Percentiles rank a stretch among this genome's conserved stretches.
These are phyloP conservation scores for Lepidurus apus DNA, from an alignment of 1,140 invertebrate genomes.

Conservation along the genomic window DNA sequence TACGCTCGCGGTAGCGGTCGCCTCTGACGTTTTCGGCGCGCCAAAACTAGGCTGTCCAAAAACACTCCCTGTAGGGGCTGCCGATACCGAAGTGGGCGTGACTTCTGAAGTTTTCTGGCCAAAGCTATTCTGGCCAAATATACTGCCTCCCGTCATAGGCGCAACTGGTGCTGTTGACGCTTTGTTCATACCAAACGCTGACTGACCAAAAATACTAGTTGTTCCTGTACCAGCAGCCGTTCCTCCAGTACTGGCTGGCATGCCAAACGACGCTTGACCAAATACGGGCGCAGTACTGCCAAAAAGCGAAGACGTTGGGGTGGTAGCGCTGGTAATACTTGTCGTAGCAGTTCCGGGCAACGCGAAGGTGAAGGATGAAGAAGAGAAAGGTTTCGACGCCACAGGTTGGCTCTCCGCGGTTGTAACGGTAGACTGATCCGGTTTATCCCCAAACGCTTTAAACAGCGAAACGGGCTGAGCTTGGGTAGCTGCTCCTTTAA, in stretches of 20 bases:
- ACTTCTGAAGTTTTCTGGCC: background rate
- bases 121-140: background rate
- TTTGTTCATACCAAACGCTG: background rate
- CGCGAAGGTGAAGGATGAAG: constrained; percentile 16
- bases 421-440: background rate
- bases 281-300: constrained; percentile 5
- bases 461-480: background rate
- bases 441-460: background rate
- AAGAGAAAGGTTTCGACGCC: constrained; percentile 16
- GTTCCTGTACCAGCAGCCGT: background rate
- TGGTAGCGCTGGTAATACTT: background rate
- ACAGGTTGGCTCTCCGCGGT: background rate
- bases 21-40: background rate
- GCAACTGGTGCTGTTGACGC: background rate
- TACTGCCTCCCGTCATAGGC: background rate
- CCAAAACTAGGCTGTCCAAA: constrained; percentile 22
- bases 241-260: background rate
- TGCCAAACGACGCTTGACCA: background rate
- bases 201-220: constrained; percentile 13
- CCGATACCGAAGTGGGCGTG: background rate
- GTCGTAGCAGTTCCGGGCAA: background rate
- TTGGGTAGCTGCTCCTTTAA: background rate
- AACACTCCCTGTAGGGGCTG: background rate
- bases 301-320: background rate
- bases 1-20: background rate